These are phyloP conservation scores for Tapirus indicus DNA, from an alignment of 2,797 vertebrate species.

Conservation along the genomic window DNA sequence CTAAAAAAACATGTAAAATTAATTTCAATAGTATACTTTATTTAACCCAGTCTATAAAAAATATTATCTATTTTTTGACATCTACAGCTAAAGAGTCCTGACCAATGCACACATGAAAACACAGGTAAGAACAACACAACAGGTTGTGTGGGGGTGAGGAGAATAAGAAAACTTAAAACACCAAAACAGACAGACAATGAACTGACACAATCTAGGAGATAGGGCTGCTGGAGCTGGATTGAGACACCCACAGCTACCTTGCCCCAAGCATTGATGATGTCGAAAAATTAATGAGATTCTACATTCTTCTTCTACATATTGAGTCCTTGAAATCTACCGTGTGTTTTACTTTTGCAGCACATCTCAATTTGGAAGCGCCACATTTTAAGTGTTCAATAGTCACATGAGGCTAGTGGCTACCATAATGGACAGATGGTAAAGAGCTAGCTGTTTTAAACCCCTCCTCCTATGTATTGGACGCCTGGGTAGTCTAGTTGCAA, in stretches of 20 bases:
- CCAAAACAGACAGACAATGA: not conserved
- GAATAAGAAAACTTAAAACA: not conserved
- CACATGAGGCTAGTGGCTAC: not conserved
- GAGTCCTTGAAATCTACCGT: not conserved
- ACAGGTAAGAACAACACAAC: not conserved
- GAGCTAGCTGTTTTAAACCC: not conserved
- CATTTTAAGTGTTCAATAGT: not conserved
- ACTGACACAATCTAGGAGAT: not conserved
- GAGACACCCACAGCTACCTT: not conserved
- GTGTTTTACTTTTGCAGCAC: too few relatives aligned
- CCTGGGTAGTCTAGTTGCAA: not conserved
- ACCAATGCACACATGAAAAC: not conserved
- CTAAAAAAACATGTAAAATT: not conserved
- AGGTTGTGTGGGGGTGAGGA: not conserved
- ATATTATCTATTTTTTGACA: not conserved
- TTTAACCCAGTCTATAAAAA: not conserved
- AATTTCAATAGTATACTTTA: not conserved
- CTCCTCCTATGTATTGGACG: not conserved
- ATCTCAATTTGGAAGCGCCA: not conserved
- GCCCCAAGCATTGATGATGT: too few relatives aligned
- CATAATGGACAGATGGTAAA: not conserved
- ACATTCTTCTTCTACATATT: not conserved
- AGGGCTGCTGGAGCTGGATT: not conserved
- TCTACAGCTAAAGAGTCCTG: not conserved
- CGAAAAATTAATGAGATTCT: not conserved